Conservation (phyloP, 1,140 invertebrate species). For the Helicorthomorpha holstii region DNA sequence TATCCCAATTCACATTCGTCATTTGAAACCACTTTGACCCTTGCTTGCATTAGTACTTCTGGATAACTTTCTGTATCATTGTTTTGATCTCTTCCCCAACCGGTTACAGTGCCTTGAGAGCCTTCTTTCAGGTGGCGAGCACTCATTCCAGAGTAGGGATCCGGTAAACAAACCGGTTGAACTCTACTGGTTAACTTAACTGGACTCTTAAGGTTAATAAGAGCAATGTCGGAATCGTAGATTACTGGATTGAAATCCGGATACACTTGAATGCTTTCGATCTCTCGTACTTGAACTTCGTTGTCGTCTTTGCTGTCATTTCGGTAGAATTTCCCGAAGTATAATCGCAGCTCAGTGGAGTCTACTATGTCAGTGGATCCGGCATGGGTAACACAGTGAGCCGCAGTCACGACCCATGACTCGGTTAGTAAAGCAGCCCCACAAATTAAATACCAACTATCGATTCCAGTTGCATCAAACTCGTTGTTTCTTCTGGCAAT, state of each 20-base stretch:
- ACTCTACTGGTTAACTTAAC: slow-evolving; percentile 5
- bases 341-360: slow-evolving; percentile 3
- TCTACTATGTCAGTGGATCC: slow-evolving; percentile 1
- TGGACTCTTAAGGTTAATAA: slow-evolving; percentile 3
- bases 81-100: background rate
- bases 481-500: slow-evolving; percentile 1
- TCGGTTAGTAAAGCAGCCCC: slow-evolving; percentile 11
- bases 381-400: slow-evolving; percentile 12
- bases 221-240: slow-evolving; percentile 1
- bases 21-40: slow-evolving; percentile 1
- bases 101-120: background rate
- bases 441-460: slow-evolving; percentile 5
- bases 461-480: background rate
- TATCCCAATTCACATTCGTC: slow-evolving; percentile 3
- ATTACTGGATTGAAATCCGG: background rate
- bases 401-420: slow-evolving; percentile 13
- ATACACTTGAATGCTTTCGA: background rate
- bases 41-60: background rate
- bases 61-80: background rate
- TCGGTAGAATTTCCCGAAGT: slow-evolving; percentile 10
- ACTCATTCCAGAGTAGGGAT: background rate
- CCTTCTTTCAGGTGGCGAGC: background rate
- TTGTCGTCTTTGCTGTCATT: slow-evolving; percentile 11
- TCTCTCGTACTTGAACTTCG: slow-evolving; percentile 8
- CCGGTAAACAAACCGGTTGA: slow-evolving; percentile 11